These are phyloP conservation scores for Lycorma delicatula DNA, from an alignment of 1,140 invertebrate species.

Conservation along the genomic window DNA sequence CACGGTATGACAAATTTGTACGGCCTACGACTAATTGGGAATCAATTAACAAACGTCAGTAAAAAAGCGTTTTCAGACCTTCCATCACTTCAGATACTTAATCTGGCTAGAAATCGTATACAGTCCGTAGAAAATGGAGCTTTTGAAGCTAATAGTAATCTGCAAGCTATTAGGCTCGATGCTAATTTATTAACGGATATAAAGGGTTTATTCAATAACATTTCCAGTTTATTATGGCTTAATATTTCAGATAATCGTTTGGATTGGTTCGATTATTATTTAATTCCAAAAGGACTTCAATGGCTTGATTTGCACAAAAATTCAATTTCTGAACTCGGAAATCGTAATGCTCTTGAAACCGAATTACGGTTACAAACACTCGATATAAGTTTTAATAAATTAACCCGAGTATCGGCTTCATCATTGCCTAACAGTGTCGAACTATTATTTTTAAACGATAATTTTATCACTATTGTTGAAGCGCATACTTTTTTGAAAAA, in stretches of 20 bases:
- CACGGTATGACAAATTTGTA: constrained; percentile 70
- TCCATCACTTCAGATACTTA: constrained; percentile 75
- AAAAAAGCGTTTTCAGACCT: constrained; percentile 71
- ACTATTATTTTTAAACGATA: constrained; percentile 72
- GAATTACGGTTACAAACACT: constrained; percentile 64
- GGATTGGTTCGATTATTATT: constrained; percentile 81
- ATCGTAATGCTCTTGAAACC: constrained; percentile 56
- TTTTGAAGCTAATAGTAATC: constrained; percentile 66
- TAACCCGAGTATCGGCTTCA: constrained; percentile 56
- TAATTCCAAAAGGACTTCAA: constrained; percentile 69
- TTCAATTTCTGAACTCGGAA: constrained; percentile 69
- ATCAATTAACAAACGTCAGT: constrained; percentile 77
- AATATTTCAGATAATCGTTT: constrained; percentile 88
- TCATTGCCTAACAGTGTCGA: constrained; percentile 70
- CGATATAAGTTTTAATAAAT: constrained; percentile 74
- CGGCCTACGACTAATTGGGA: constrained; percentile 76
- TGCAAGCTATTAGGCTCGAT: constrained; percentile 80
- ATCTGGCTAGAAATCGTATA: constrained; percentile 79
- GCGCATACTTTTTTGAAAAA: constrained; percentile 77
- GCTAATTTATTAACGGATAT: constrained; percentile 78
- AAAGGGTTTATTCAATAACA: constrained; percentile 71
- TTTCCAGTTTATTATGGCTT: constrained; percentile 74
- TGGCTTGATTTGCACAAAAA: constrained; percentile 89
- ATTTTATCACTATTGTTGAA: constrained; percentile 67
- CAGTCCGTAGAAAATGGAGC: constrained; percentile 68